Conservation (phyloP, 1,140 invertebrate genomes). For the Acromyrmex echinatior region DNA sequence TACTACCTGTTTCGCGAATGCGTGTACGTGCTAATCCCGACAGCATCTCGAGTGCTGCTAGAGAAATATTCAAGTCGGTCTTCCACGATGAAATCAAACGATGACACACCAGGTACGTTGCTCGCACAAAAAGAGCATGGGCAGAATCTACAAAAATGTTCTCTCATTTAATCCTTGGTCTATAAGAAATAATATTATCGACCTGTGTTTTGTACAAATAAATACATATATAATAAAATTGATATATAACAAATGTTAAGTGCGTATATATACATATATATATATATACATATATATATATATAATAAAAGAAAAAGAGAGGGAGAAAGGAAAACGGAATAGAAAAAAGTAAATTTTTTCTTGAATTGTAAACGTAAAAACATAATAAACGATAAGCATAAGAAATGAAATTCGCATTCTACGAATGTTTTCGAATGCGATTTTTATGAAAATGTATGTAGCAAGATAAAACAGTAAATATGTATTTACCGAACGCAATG, state of each 20-base stretch:
- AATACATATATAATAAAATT: slow-evolving; percentile 2
- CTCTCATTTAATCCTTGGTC: slow-evolving; percentile 14
- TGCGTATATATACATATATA: too few relatives aligned
- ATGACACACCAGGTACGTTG: slow-evolving; percentile 97
- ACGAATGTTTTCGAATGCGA: slow-evolving; percentile 26
- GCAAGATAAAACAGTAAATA: slow-evolving; percentile 57
- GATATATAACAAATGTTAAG: not conserved
- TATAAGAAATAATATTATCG: not conserved
- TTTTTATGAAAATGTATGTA: slow-evolving; percentile 43
- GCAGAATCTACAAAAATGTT: slow-evolving; percentile 90
- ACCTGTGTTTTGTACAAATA: not conserved
- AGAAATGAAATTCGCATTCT: slow-evolving; percentile 24
- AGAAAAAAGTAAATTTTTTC: slow-evolving; percentile 61
- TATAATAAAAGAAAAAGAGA: not conserved
- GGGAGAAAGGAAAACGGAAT: not conserved
- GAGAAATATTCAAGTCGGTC: slow-evolving; percentile 96
- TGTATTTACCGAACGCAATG: slow-evolving; percentile 86
- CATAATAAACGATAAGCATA: slow-evolving; percentile 7
- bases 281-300: too few relatives aligned
- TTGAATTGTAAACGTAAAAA: not conserved
- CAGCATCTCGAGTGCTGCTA: slow-evolving; percentile 97
- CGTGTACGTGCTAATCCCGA: slow-evolving; percentile 95
- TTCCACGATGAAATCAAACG: slow-evolving; percentile 98
- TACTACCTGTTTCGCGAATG: slow-evolving; percentile 95
- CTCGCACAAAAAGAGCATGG: slow-evolving; percentile 95